Evolutionary conservation across 2,113 vertebrate species (phyloP), one percentile per base, ranked within the genome.

Genomic region (Oreochromis spilurus): DNA sequence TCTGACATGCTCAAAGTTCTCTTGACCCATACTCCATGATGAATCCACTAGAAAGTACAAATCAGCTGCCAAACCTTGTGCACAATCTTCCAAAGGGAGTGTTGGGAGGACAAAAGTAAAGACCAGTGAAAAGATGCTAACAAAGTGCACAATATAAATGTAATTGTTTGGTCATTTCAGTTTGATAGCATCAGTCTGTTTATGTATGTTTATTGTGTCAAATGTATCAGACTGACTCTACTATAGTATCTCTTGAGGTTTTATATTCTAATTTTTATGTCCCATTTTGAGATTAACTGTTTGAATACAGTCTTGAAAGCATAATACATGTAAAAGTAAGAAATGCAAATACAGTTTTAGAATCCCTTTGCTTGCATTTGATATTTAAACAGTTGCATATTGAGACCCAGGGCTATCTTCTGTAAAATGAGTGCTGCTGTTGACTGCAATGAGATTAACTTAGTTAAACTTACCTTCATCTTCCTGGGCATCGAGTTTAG

Each of bases 31-130:
- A 96, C 96, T 98, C 97, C 96, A 95, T 81, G 97, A 98, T 84
- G 97, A 97, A 95, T 99, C 98, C 96, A 99, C 97, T 97, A 99
- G 97, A 97, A 99, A 98, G 95, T 98, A 97, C 95, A 98, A 95
- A 96, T 99, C 98, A 82, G 98, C 97, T 93, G 96, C 94, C 4
- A 96, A 95, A 94, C 96, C 91, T 58, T 94, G 96, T 95, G 93
- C 96, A 95, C 96, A 97, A 95, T 97, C 97, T 99, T 97, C 93
- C 95, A 96, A 96, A 96, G 91, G 97, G 94, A 97, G 85, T 83
- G 79, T 89, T 89, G 97, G 97, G 96, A 97, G 95, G 89, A 89
- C 62, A 93, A 70, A 89, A 84, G 60, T 87, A 36, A 94, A 93
- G 86, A 91, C 91, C 85, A 94, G 83, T 83, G 58, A 87, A 82